A percentile compares a stretch with the other conserved stretches of the same genome.
Conservation (phyloP, 2,113 vertebrate species). For the Bungarus multicinctus region DNA sequence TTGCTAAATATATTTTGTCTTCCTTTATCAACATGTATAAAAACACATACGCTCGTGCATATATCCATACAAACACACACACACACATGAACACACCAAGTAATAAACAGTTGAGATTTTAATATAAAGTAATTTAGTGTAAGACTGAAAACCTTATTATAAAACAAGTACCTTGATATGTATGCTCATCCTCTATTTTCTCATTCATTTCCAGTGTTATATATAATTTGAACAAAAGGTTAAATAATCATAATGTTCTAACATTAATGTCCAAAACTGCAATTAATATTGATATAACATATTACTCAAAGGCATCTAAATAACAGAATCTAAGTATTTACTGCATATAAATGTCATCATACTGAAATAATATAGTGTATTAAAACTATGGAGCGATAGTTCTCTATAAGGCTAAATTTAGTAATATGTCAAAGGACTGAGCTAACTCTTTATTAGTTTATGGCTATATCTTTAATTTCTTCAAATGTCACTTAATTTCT, state of each 20-base stretch:
- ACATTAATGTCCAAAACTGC: not conserved
- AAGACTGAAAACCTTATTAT: not conserved
- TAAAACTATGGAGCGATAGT: not conserved
- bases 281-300: not conserved
- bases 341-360: not conserved
- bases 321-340: not conserved
- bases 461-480: not conserved
- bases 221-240: not conserved
- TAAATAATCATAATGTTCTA: not conserved
- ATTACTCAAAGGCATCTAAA: not conserved
- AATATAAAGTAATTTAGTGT: not conserved
- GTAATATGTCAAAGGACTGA: not conserved
- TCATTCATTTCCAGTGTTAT: not conserved
- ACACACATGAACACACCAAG: not conserved
- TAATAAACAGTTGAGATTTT: not conserved
- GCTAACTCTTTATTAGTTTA: not conserved
- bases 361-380: not conserved
- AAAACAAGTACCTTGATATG: not conserved
- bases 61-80: not conserved
- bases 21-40: not conserved
- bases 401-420: not conserved
- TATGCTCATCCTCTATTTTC: not conserved
- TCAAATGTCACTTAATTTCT: not conserved
- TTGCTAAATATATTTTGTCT: not conserved
- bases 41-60: not conserved